A percentile compares a stretch with the other conserved stretches of the same genome.
Conservation (phyloP, 2,888 invertebrate species). For the Calephelis perditalis region DNA sequence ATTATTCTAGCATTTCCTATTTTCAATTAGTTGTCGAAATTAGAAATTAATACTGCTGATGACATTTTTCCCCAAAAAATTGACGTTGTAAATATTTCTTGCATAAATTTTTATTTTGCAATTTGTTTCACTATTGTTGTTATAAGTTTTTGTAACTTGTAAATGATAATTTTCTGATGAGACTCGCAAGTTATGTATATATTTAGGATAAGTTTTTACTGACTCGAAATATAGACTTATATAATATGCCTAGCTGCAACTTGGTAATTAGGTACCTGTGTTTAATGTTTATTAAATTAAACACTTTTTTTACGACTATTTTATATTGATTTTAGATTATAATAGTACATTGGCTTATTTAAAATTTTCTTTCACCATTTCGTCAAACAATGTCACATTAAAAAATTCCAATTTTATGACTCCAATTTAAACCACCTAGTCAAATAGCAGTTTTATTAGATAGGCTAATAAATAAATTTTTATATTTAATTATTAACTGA, state of each 20-base stretch:
- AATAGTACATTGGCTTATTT: neutral
- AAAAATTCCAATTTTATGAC: slow-evolving; percentile 26
- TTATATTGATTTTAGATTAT: neutral
- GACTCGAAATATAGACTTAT: slow-evolving; percentile 27
- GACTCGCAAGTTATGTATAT: slow-evolving; percentile 75
- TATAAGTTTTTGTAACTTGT: slow-evolving; percentile 48
- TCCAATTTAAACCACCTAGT: slow-evolving; percentile 65
- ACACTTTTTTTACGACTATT: neutral
- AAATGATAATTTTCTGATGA: slow-evolving; percentile 64
- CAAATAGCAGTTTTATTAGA: slow-evolving; percentile 69
- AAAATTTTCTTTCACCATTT: neutral
- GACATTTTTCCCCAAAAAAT: slow-evolving; percentile 39
- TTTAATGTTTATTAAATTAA: neutral
- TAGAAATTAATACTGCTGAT: neutral
- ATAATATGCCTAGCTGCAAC: neutral
- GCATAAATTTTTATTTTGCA: slow-evolving; percentile 65
- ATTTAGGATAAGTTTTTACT: slow-evolving; percentile 62
- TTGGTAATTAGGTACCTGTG: neutral
- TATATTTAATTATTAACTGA: slow-evolving; percentile 51
- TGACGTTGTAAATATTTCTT: slow-evolving; percentile 75
- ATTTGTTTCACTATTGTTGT: slow-evolving; percentile 67
- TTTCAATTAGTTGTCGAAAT: slow-evolving; percentile 8
- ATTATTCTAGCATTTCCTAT: slow-evolving; percentile 7
- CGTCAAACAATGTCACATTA: slow-evolving; percentile 12
- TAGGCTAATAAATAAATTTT: slow-evolving; percentile 48